These are phyloP conservation scores for Aplochiton taeniatus DNA, from an alignment of 2,797 vertebrate species.

Conservation along the genomic window DNA sequence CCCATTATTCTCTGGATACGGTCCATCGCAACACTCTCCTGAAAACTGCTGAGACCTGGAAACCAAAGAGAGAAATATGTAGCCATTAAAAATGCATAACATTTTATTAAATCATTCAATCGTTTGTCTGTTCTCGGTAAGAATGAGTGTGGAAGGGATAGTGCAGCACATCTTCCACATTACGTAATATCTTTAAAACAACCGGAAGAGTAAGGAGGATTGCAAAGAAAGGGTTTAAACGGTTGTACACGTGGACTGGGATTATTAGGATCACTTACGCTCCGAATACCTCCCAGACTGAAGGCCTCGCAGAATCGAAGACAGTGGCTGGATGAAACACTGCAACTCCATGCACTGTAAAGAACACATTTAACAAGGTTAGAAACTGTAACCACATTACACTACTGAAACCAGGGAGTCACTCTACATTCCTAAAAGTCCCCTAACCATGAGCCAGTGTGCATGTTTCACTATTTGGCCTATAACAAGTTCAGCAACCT, in stretches of 20 bases:
- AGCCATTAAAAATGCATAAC: not conserved
- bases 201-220: no score
- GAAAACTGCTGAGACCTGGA: constrained; percentile 65
- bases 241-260: not conserved
- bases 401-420: no score
- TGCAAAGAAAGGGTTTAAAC: not conserved
- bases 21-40: constrained; percentile 65
- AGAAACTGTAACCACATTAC: not conserved
- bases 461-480: no score
- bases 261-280: constrained; percentile 51
- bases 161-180: not conserved
- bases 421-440: no score
- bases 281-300: constrained; percentile 61
- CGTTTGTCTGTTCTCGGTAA: no score
- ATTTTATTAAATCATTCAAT: not conserved
- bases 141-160: not conserved
- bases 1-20: constrained; percentile 69
- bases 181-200: no score
- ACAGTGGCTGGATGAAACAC: constrained; percentile 58
- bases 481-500: no score
- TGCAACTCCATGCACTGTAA: constrained; percentile 58
- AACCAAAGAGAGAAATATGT: not conserved
- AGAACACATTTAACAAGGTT: not conserved
- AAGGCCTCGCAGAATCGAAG: constrained; percentile 59
- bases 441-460: no score